Percentiles rank a stretch among this genome's conserved stretches.
Evolutionary conservation across 2,888 invertebrate genomes (phyloP).

Genomic region (Marasmarcha lunaedactyla): DNA sequence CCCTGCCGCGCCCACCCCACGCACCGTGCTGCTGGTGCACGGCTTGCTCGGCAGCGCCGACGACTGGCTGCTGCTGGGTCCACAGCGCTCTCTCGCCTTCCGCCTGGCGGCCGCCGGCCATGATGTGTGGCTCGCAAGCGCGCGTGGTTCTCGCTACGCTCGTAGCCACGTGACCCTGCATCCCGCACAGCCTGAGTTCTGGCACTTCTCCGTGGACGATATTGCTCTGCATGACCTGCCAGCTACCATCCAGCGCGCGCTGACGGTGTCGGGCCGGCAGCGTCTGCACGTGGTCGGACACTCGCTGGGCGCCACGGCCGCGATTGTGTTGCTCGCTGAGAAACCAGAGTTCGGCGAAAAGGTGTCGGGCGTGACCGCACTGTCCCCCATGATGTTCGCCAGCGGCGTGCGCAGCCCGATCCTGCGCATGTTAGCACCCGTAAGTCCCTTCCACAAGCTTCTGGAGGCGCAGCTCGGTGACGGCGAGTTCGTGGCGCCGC

Average conservation of each 20-base stretch:
- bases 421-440: constrained; percentile 46
- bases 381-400: constrained; percentile 59
- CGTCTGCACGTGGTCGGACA: constrained; percentile 51
- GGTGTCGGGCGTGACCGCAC: constrained; percentile 45
- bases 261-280: constrained; percentile 33
- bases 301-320: constrained; percentile 40
- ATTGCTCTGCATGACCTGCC: constrained; percentile 52
- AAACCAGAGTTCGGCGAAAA: constrained; percentile 48
- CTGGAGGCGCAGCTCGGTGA: constrained; percentile 31
- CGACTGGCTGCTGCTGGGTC: constrained; percentile 76
- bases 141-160: constrained; percentile 51
- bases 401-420: constrained; percentile 46
- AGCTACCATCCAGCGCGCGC: constrained; percentile 50
- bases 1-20: constrained; percentile 26
- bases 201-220: constrained; percentile 56
- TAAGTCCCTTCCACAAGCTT: constrained; percentile 30
- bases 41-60: constrained; percentile 76
- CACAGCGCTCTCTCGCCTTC: constrained; percentile 58
- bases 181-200: constrained; percentile 42
- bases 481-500: constrained; percentile 38
- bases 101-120: constrained; percentile 45
- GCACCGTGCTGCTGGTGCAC: constrained; percentile 69
- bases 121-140: constrained; percentile 61
- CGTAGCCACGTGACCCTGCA: constrained; percentile 43
- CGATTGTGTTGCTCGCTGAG: constrained; percentile 41